A percentile compares a stretch with the other conserved stretches of the same genome.
Conservation (phyloP, 2,888 invertebrate genomes). For the Scaptomyza flava region DNA sequence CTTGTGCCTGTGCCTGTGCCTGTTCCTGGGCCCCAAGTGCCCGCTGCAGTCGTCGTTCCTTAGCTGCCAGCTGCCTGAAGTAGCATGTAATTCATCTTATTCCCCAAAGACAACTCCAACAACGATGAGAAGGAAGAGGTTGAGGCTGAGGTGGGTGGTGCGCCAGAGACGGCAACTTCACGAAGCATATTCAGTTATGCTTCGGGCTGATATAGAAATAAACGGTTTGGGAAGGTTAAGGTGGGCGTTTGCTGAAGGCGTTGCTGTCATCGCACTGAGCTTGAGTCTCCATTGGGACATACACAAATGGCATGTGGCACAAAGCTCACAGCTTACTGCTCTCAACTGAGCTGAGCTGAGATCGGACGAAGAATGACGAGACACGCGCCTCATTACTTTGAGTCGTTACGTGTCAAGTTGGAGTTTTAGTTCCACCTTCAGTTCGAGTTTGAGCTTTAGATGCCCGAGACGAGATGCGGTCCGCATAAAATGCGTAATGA, state of each 20-base stretch:
- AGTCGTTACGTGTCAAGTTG: conserved; percentile 60
- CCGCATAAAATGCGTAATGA: conserved; percentile 75
- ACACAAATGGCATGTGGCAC: conserved; percentile 76
- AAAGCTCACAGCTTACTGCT: background rate
- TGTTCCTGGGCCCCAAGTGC: conserved; percentile 24
- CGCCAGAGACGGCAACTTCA: conserved; percentile 9
- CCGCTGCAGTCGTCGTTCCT: conserved; percentile 43
- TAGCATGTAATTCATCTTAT: conserved; percentile 81
- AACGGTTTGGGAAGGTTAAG: background rate
- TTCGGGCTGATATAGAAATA: background rate
- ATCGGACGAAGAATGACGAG: conserved; percentile 28
- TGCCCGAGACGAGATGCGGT: conserved; percentile 3
- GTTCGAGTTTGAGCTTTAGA: conserved; percentile 6
- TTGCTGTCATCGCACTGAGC: conserved; percentile 73
- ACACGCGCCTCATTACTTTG: conserved; percentile 74
- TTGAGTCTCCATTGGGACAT: conserved; percentile 75
- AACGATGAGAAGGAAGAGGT: conserved; percentile 29
- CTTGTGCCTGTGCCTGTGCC: background rate
- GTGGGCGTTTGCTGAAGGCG: conserved; percentile 37
- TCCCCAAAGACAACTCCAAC: conserved; percentile 71
- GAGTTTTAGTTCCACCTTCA: conserved; percentile 14
- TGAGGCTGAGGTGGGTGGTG: background rate
- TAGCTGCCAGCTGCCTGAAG: conserved; percentile 67
- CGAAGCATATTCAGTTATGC: conserved; percentile 11
- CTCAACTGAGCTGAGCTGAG: conserved; percentile 1